Conservation (phyloP, 1,140 invertebrate species). For the Frieseomelitta varia region DNA sequence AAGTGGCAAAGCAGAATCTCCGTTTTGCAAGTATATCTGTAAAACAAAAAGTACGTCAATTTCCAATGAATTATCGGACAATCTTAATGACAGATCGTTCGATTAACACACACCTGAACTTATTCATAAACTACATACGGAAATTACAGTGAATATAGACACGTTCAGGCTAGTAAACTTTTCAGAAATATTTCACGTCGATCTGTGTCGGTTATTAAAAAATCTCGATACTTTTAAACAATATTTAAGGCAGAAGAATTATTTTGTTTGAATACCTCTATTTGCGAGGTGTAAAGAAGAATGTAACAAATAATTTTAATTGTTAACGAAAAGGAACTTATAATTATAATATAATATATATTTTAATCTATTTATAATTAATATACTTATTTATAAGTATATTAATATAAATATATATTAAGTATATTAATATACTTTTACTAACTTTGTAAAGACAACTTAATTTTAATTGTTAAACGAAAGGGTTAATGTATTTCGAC, state of each 20-base stretch:
- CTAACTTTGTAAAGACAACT: no score
- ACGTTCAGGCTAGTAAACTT: constrained; percentile 22
- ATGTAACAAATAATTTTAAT: background rate
- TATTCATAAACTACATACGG: constrained; percentile 6
- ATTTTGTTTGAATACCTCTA: no score
- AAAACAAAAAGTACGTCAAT: background rate
- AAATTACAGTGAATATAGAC: background rate
- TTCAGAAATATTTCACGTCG: background rate
- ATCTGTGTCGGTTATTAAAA: background rate
- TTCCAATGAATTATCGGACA: background rate
- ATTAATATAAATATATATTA: no score
- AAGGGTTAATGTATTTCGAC: background rate
- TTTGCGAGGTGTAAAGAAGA: background rate
- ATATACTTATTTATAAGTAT: no score
- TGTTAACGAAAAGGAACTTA: background rate
- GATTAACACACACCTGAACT: background rate
- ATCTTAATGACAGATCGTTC: background rate
- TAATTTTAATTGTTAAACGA: background rate
- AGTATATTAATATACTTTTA: no score
- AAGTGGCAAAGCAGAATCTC: background rate
- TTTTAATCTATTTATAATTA: no score
- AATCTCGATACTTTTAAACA: background rate
- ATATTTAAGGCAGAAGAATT: background rate
- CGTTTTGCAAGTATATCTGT: background rate
- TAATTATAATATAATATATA: no score